A percentile compares a stretch with the other conserved stretches of the same genome.
Evolutionary conservation across 2,797 vertebrate genomes (phyloP).

Genomic region (Sebastes variabilis): DNA sequence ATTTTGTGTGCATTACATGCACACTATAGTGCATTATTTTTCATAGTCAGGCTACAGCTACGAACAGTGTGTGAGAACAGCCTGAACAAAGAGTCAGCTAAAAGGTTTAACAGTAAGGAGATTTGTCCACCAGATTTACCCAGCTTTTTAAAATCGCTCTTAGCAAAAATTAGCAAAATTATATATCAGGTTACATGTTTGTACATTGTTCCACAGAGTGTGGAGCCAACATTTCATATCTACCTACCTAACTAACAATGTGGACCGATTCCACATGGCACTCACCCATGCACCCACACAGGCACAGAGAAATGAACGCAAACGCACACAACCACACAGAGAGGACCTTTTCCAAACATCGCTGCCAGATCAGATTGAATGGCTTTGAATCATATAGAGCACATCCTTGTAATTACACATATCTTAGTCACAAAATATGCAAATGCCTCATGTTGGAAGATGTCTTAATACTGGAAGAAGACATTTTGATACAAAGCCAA

Average conservation of each 20-base stretch:
- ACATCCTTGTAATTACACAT: constrained; percentile 53
- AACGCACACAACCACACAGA: constrained; percentile 21
- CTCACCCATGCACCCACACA: constrained; percentile 48
- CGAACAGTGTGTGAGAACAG: too few relatives aligned
- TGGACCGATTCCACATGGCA: constrained; percentile 47
- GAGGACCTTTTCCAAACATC: constrained; percentile 15
- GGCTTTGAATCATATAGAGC: constrained; percentile 31
- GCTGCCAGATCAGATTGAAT: constrained; percentile 44
- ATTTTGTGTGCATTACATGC: too few relatives aligned
- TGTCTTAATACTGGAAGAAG: constrained; percentile 16
- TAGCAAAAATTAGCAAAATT: neutral
- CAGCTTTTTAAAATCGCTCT: neutral
- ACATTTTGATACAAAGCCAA: constrained; percentile 54
- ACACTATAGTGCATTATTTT: too few relatives aligned
- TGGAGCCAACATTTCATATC: constrained; percentile 17
- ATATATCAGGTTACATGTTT: neutral
- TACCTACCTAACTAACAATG: constrained; percentile 31
- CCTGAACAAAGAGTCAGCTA: too few relatives aligned
- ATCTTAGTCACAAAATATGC: constrained; percentile 51
- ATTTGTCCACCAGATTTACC: neutral
- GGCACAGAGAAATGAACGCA: constrained; percentile 20
- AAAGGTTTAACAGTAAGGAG: neutral
- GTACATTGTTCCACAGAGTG: neutral
- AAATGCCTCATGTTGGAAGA: constrained; percentile 38
- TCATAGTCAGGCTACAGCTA: accelerated